phyloP scores from a whole-genome alignment of 2,888 invertebrate species.

The Argyra leucocephala region DNA sequence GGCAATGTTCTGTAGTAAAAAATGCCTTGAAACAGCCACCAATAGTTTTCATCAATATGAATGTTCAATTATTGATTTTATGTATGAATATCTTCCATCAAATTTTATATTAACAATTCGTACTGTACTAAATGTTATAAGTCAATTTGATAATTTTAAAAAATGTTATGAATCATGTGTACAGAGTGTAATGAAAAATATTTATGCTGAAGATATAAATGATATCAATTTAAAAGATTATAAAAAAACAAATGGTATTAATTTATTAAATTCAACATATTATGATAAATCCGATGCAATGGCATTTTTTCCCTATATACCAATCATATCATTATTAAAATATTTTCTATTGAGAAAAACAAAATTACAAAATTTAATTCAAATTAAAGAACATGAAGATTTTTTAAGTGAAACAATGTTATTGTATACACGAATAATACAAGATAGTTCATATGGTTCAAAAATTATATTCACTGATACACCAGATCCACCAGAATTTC shows the following conservation, averaged over 20 bases:
- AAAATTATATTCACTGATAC: not conserved
- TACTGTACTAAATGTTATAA: not conserved
- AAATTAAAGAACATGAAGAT: not conserved
- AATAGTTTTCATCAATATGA: not conserved
- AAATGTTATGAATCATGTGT: not conserved
- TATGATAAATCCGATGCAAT: not conserved
- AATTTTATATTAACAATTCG: not conserved
- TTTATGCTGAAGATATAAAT: not conserved
- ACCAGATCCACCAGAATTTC: not conserved
- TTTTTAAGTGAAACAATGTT: not conserved
- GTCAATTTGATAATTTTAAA: not conserved
- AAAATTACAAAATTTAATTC: not conserved
- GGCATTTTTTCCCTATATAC: not conserved
- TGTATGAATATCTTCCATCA: not conserved
- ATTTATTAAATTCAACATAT: not conserved
- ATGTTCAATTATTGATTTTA: not conserved
- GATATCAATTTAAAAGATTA: not conserved
- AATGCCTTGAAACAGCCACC: not conserved
- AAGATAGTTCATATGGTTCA: conserved; percentile 2
- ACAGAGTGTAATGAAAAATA: not conserved
- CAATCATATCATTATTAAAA: not conserved
- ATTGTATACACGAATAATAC: not conserved
- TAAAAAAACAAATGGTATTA: not conserved
- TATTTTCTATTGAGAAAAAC: not conserved
- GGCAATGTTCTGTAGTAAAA: not conserved